Conservation (phyloP, 2,113 vertebrate species). For the Phylloscopus trochiloides region DNA sequence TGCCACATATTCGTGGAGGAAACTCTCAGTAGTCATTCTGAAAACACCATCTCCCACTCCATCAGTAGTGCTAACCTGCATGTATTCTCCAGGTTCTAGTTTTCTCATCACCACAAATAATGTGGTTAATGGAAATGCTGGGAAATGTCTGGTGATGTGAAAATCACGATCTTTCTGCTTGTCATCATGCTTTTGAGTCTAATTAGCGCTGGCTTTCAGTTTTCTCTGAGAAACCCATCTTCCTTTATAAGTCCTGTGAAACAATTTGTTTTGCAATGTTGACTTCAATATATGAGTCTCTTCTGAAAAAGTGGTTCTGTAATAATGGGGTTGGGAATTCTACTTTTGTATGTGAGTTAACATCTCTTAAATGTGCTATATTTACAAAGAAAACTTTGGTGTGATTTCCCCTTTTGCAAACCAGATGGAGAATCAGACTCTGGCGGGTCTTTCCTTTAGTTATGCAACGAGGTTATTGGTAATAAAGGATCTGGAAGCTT, state of each 20-base stretch:
- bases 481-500: slow-evolving; percentile 34
- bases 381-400: neutral
- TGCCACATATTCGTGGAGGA: neutral
- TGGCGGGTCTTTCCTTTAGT: neutral
- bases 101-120: slow-evolving; percentile 2
- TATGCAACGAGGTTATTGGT: slow-evolving; percentile 13
- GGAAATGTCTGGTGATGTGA: neutral
- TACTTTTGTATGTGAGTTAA: neutral
- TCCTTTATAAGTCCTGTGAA: neutral
- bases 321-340: neutral
- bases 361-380: neutral
- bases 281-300: neutral
- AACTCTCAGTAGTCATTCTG: neutral
- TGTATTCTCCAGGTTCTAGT: neutral
- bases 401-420: neutral
- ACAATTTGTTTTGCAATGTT: neutral
- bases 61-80: neutral
- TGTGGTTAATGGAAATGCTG: neutral
- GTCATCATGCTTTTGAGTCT: neutral
- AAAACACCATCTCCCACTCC: neutral
- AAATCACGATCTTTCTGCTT: slow-evolving; percentile 4
- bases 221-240: neutral
- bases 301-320: neutral
- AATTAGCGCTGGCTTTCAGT: neutral
- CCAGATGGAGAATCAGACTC: slow-evolving; percentile 2